Conservation (phyloP, 2,888 invertebrate genomes). For the Andrena minutula region DNA sequence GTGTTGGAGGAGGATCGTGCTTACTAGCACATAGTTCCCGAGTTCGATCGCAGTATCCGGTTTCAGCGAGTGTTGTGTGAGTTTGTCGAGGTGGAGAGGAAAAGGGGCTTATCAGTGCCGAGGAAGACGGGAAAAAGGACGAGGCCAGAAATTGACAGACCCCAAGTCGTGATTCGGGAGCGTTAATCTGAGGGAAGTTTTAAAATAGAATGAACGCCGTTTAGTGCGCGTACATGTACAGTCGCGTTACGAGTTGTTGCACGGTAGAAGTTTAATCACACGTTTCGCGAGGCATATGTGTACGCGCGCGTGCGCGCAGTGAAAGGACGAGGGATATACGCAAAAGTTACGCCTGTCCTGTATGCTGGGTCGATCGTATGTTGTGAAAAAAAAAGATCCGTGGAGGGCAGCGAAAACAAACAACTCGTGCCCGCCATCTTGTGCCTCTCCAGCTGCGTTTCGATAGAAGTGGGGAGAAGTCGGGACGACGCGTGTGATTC, state of each 20-base stretch:
- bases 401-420: constrained; percentile 71
- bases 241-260: constrained; percentile 38
- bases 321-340: constrained; percentile 8
- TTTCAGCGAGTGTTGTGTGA: constrained; percentile 54
- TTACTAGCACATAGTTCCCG: constrained; percentile 40
- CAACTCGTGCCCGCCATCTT: constrained; percentile 79
- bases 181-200: constrained; percentile 16
- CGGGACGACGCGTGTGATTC: constrained; percentile 37
- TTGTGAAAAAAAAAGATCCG: constrained; percentile 35
- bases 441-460: constrained; percentile 74
- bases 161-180: background rate
- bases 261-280: constrained; percentile 42
- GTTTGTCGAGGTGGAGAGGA: constrained; percentile 21
- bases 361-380: constrained; percentile 27
- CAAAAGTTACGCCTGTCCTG: constrained; percentile 28
- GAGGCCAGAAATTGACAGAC: constrained; percentile 22
- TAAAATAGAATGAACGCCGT: constrained; percentile 46
- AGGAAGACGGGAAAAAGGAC: constrained; percentile 16
- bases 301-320: constrained; percentile 53
- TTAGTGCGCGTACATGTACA: constrained; percentile 45
- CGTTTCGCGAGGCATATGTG: constrained; percentile 41
- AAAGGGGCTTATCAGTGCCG: constrained; percentile 15
- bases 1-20: constrained; percentile 66
- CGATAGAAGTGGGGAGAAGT: constrained; percentile 52
- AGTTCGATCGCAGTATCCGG: constrained; percentile 61